These are phyloP conservation scores for Conus canariensis DNA, from an alignment of 2,888 invertebrate species.

Conservation along the genomic window DNA sequence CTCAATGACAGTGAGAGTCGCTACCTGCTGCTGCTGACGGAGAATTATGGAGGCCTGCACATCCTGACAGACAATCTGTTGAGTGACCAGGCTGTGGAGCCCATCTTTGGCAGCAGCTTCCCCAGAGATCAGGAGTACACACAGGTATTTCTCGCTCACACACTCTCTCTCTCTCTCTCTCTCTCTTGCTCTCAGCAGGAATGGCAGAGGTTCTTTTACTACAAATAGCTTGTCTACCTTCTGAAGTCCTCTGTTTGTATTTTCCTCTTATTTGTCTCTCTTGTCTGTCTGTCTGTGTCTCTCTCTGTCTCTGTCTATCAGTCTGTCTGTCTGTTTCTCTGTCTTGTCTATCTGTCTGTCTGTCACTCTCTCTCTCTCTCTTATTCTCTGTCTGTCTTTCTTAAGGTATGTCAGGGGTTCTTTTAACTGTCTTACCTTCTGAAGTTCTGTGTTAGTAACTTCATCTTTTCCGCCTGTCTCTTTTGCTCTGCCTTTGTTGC, in stretches of 20 bases:
- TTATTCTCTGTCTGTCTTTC: background rate
- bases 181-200: background rate
- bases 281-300: background rate
- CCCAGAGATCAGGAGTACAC: slow-evolving; percentile 74
- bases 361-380: background rate
- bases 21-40: slow-evolving; percentile 74
- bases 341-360: background rate
- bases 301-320: background rate
- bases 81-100: slow-evolving; percentile 43
- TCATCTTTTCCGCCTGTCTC: background rate
- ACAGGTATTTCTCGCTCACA: slow-evolving; percentile 52
- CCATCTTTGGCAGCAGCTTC: slow-evolving; percentile 75
- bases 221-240: too few species aligned
- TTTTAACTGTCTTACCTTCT: too few species aligned
- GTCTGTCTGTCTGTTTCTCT: slow-evolving; percentile 2
- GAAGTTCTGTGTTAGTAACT: background rate
- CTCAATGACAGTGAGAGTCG: slow-evolving; percentile 66
- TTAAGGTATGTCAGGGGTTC: background rate
- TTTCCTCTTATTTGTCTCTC: too few species aligned
- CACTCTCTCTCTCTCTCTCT: slow-evolving; percentile 7
- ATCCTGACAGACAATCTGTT: slow-evolving; percentile 71
- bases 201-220: too few species aligned
- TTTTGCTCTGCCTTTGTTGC: background rate
- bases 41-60: slow-evolving; percentile 74
- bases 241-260: too few species aligned